A percentile compares a stretch with the other conserved stretches of the same genome.
These are phyloP conservation scores for Heliconius nattereri DNA, from an alignment of 1,140 invertebrate genomes.

Conservation along the genomic window DNA sequence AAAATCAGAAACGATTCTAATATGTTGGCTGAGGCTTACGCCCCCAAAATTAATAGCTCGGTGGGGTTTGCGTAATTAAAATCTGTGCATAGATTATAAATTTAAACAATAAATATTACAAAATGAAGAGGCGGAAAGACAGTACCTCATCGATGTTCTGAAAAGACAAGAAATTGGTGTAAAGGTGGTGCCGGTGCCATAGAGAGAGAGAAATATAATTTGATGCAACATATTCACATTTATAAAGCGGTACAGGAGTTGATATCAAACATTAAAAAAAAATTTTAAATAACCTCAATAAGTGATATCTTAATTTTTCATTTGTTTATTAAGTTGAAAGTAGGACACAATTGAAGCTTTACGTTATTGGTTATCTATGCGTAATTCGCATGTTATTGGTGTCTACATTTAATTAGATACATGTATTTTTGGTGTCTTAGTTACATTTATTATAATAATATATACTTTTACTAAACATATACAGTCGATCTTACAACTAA, in stretches of 20 bases:
- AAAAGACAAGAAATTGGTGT: constrained; percentile 79
- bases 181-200: constrained; percentile 56
- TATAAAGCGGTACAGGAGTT: constrained; percentile 5
- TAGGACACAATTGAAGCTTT: neutral
- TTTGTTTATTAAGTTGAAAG: neutral
- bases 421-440: too few species aligned
- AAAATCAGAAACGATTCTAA: neutral
- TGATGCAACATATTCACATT: constrained; percentile 11
- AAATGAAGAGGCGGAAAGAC: constrained; percentile 66
- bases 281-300: neutral
- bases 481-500: too few species aligned
- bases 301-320: neutral
- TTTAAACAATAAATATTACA: constrained; percentile 56
- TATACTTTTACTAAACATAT: too few species aligned
- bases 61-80: constrained; percentile 43
- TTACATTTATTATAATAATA: too few species aligned
- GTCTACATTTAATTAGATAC: too few species aligned
- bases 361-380: neutral
- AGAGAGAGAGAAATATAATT: constrained; percentile 27
- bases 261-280: neutral
- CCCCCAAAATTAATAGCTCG: constrained; percentile 13
- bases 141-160: constrained; percentile 80
- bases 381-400: neutral
- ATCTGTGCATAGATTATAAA: constrained; percentile 56
- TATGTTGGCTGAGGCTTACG: neutral